phyloP scores from a whole-genome alignment of 2,888 invertebrate genomes.

The Cheilosia pagana region DNA sequence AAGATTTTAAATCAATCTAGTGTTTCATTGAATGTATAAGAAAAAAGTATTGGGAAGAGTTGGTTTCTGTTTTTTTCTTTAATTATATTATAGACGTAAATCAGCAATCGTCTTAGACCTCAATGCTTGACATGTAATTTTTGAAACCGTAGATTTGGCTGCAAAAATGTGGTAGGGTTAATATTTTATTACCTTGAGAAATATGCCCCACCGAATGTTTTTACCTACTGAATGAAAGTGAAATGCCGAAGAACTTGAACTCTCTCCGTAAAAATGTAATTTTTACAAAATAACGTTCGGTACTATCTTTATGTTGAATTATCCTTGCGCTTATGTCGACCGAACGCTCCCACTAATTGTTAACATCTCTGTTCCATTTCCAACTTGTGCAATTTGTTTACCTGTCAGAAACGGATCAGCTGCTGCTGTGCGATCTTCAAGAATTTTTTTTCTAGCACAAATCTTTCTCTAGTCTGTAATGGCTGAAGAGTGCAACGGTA shows the following conservation, averaged over 20 bases:
- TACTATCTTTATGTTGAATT: too few relatives aligned
- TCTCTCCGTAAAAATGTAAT: too few relatives aligned
- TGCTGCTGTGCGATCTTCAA: constrained; percentile 16
- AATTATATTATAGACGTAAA: neutral
- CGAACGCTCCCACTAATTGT: neutral
- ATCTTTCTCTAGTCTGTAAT: constrained; percentile 16
- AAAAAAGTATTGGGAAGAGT: neutral
- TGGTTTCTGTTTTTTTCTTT: neutral
- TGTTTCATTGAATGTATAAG: neutral
- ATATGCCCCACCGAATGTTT: too few relatives aligned
- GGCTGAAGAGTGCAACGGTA: constrained; percentile 62
- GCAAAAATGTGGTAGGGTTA: too few relatives aligned
- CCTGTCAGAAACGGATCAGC: constrained; percentile 36
- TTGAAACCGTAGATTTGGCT: too few relatives aligned
- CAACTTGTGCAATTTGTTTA: neutral
- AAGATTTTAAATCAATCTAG: neutral
- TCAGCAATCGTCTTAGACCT: too few relatives aligned
- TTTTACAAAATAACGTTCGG: too few relatives aligned
- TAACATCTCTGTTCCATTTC: neutral
- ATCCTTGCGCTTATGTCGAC: neutral
- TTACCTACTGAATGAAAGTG: too few relatives aligned
- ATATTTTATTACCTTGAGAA: too few relatives aligned
- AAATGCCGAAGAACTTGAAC: too few relatives aligned
- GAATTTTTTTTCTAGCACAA: constrained; percentile 11
- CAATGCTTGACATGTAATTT: too few relatives aligned